These are phyloP conservation scores for Hemicentrotus pulcherrimus DNA, from an alignment of 35 echinoderm and acorn worm species.

Conservation along the genomic window DNA sequence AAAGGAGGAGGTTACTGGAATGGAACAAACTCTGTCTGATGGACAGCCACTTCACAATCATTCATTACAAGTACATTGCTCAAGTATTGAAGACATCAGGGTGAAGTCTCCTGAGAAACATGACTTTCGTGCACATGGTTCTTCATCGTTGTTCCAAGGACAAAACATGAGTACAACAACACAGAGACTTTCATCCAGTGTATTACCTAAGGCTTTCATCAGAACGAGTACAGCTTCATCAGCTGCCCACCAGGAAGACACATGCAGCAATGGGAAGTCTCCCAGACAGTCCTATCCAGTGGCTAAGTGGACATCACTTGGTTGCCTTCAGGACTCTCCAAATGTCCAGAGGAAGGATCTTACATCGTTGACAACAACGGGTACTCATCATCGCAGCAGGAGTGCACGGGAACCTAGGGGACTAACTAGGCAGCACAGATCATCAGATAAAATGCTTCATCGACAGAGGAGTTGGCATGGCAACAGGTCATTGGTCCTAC, in stretches of 20 bases:
- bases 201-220: background rate
- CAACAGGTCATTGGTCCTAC: background rate
- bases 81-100: background rate
- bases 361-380: background rate
- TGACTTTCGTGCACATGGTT: background rate
- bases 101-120: background rate
- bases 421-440: background rate
- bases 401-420: background rate
- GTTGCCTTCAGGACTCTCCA: background rate
- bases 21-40: background rate
- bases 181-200: no score
- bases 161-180: background rate
- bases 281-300: background rate
- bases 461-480: background rate
- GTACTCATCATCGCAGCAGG: background rate
- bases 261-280: background rate
- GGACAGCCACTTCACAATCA: background rate
- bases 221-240: background rate
- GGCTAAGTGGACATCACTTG: background rate
- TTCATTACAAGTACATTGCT: background rate
- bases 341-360: background rate
- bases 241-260: background rate
- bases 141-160: background rate
- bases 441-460: background rate
- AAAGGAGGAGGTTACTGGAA: background rate